Evolutionary conservation across 30 jellyfish, hydroid and myxozoan species (phyloP).

Genomic region (Sanderia malayensis): DNA sequence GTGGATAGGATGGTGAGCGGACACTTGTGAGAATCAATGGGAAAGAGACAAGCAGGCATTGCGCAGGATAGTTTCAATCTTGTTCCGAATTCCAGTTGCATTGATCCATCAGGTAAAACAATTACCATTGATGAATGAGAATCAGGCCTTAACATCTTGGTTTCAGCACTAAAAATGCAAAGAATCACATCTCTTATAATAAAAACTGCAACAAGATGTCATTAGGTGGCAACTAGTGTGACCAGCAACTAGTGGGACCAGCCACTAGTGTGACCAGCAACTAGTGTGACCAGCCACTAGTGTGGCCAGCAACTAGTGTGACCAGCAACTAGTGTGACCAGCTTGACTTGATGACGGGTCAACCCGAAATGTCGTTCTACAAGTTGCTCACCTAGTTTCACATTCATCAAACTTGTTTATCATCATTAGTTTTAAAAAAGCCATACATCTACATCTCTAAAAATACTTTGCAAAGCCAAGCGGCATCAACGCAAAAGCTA

Average conservation of each 20-base stretch:
- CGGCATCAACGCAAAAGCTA: too few relatives aligned
- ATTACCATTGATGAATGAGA: not conserved
- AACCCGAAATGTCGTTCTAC: too few relatives aligned
- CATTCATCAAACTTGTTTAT: too few relatives aligned
- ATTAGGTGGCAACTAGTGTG: not conserved
- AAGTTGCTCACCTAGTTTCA: too few relatives aligned
- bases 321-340: not conserved
- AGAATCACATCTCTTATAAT: too few relatives aligned
- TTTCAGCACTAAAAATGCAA: conserved; percentile 6
- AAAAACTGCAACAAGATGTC: not conserved
- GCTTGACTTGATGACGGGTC: not conserved
- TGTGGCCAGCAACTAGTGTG: not conserved
- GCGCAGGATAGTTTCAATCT: conserved; percentile 27
- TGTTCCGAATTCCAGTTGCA: conserved; percentile 21
- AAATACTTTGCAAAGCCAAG: too few relatives aligned
- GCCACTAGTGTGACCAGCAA: not conserved
- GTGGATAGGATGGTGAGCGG: conserved; percentile 12
- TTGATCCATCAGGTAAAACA: conserved; percentile 26
- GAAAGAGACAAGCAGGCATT: conserved; percentile 56
- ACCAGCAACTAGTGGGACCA: not conserved
- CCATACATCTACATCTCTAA: too few relatives aligned
- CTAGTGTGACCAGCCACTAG: not conserved
- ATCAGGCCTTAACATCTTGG: conserved; percentile 11
- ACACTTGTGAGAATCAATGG: conserved; percentile 37
- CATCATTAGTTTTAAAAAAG: too few relatives aligned